Percentiles rank a stretch among this genome's conserved stretches.
These are phyloP conservation scores for Temnothorax nylanderi DNA, from an alignment of 1,140 invertebrate species.

Conservation along the genomic window DNA sequence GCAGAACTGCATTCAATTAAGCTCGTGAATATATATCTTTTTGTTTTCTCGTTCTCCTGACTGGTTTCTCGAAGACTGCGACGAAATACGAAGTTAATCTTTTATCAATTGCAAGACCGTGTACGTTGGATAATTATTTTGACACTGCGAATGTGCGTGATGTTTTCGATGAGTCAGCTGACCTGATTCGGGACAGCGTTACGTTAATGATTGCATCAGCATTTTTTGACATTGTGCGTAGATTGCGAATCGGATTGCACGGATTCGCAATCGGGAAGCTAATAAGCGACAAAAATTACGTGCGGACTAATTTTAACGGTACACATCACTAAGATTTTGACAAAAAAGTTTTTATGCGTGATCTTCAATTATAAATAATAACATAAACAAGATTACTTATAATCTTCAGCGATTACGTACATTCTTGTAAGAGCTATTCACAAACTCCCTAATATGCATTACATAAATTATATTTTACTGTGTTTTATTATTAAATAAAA, in stretches of 20 bases:
- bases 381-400: not conserved
- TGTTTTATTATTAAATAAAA: not conserved
- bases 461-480: not conserved
- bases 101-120: conserved; percentile 3
- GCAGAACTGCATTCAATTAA: not conserved
- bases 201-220: conserved; percentile 22
- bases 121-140: conserved; percentile 31
- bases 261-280: not conserved
- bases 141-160: not conserved
- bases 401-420: not conserved
- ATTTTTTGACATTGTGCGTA: not conserved
- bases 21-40: not conserved
- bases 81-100: not conserved
- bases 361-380: not conserved
- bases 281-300: not conserved
- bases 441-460: not conserved
- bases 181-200: not conserved
- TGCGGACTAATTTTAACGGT: not conserved
- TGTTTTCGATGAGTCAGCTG: conserved; percentile 9
- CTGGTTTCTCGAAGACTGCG: not conserved
- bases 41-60: not conserved
- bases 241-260: not conserved
- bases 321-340: not conserved
- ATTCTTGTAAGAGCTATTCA: not conserved
- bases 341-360: not conserved